Conservation (phyloP, 2,113 vertebrate genomes). For the Lipotes vexillifer region DNA sequence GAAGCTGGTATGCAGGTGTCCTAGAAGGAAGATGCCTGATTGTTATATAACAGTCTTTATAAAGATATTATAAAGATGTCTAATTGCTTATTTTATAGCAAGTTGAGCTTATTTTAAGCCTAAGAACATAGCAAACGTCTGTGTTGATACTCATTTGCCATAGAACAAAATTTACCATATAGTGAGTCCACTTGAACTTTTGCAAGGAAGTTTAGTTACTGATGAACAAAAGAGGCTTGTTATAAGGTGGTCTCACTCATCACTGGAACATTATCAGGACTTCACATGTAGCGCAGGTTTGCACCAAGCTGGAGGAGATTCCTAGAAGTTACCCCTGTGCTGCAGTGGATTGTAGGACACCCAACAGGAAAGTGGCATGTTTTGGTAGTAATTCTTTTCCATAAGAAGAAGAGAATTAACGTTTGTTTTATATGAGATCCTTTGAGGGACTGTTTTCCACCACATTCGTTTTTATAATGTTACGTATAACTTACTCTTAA, state of each 20-base stretch:
- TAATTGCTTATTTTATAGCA: background rate
- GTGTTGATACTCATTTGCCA: background rate
- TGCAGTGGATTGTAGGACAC: background rate
- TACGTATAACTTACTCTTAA: background rate
- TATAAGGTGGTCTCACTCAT: background rate
- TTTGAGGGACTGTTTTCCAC: background rate
- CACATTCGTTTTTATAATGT: background rate
- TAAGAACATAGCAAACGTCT: background rate
- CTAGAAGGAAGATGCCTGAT: background rate
- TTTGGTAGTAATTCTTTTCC: conserved; percentile 23
- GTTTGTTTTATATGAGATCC: background rate
- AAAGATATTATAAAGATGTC: background rate
- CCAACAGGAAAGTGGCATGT: background rate
- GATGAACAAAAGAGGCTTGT: background rate
- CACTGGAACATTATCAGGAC: background rate
- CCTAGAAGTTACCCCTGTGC: conserved; percentile 14
- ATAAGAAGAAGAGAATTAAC: background rate
- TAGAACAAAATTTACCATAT: background rate
- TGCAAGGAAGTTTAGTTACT: background rate
- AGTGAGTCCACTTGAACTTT: background rate
- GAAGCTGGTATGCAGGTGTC: background rate
- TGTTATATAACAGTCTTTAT: background rate
- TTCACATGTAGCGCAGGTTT: background rate
- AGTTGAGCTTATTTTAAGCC: background rate
- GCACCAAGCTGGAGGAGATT: background rate